Base-by-base conservation (phyloP, 2,113 vertebrate species). In the Rhinogobius similis region DNA sequence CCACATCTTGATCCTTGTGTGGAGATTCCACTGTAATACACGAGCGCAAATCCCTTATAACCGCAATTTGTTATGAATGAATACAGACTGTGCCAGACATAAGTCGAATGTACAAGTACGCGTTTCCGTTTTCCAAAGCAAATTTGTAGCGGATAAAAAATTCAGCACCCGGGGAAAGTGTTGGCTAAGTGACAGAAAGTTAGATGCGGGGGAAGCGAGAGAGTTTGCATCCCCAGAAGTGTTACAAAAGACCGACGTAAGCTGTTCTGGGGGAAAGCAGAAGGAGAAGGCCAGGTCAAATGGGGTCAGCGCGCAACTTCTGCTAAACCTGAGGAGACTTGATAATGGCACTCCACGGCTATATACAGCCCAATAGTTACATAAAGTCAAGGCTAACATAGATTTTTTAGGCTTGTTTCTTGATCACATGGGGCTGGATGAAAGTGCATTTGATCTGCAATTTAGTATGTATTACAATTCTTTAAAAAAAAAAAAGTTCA, bases 111-210 rank as follows among this genome's bases (percentile, higher is more conserved):
- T 50, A 62, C 62, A 62, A 86, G 68, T 20, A 68, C 71, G 79
- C 71, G 1, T 78, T 83, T 88, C 83, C 63, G 18, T 29, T 71
- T 82, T 81, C 66, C 76, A 72, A 59, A 65, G 65, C 68, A 83
- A 81, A 85, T 81, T 53, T 80, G 80, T 65, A 79, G 68, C 79
- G 59, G 79, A 86, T 88, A 72, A 81, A 84, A 82, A 73, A 81
- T 85, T 84, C 83, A 86, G 79, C 69, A 52, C 52, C 29, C 65
- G 72, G 78, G 83, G 77, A 83, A 83, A 82, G 70, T 65, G 68
- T 86, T 85, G 79, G 81, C 83, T 84, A 83, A 85, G 85, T 87
- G 88, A 85, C 87, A 78, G 50, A 75, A 78, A 78, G 58, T 58
- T 38, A 75, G 76, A 77, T 75, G 76, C 75, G 75, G 67, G 10